These are phyloP conservation scores for Pammene fasciana DNA, from an alignment of 2,888 invertebrate genomes.

Conservation along the genomic window DNA sequence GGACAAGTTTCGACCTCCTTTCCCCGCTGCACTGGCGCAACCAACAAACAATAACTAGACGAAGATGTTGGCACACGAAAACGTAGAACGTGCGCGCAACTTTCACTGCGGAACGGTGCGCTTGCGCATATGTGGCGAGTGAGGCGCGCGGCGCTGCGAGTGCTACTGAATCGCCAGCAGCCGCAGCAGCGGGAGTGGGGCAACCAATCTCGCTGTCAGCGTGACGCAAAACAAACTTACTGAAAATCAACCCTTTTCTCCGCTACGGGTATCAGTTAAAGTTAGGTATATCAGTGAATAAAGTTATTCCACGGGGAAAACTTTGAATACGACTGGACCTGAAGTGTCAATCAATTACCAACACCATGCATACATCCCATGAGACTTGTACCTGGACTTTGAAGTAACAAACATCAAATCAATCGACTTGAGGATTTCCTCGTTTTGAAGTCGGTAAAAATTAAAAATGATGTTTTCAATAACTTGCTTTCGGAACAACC, in stretches of 20 bases:
- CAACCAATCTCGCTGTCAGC: constrained; percentile 53
- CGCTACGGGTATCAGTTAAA: not conserved
- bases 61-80: constrained; percentile 76
- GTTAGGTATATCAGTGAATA: no score
- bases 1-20: constrained; percentile 79
- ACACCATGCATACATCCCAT: no score
- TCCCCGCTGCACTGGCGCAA: constrained; percentile 81
- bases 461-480: no score
- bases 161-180: constrained; percentile 65
- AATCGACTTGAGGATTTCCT: no score
- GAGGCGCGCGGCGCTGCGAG: constrained; percentile 69
- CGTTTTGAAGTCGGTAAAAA: no score
- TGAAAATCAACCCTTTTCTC: constrained; percentile 51
- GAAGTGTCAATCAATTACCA: no score
- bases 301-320: no score
- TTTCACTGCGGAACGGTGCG: constrained; percentile 71
- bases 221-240: constrained; percentile 62
- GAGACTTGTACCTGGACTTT: no score
- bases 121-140: constrained; percentile 69
- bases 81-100: constrained; percentile 75
- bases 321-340: no score
- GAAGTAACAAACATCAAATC: no score
- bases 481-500: no score
- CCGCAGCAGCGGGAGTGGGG: constrained; percentile 54
- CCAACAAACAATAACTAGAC: constrained; percentile 80